Conservation (phyloP, 2,113 vertebrate species). For the Nyctibius bracteatus region DNA sequence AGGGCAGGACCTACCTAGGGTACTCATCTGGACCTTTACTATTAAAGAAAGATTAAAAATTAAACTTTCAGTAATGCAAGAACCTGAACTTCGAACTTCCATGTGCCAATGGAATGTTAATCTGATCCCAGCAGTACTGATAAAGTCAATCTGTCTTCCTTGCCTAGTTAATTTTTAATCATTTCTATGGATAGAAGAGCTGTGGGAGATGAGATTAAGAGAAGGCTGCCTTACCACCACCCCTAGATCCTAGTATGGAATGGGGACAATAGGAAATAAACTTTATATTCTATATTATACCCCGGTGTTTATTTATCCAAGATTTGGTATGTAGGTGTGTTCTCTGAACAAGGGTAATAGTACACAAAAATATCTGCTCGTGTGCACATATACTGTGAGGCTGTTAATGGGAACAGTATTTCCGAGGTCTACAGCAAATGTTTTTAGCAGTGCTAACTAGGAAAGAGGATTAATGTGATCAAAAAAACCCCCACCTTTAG, state of each 20-base stretch:
- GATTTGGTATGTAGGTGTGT: not conserved
- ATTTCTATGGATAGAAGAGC: not conserved
- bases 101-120: not conserved
- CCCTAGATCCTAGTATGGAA: not conserved
- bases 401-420: not conserved
- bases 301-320: not conserved
- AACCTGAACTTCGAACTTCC: slow-evolving; percentile 22
- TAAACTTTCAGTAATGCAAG: slow-evolving; percentile 13
- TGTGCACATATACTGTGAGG: not conserved
- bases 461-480: not conserved
- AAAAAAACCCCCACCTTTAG: rapidly evolving
- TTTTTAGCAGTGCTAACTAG: not conserved
- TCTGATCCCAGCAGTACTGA: not conserved
- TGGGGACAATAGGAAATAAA: not conserved
- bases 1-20: not conserved
- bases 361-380: not conserved
- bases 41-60: slow-evolving; percentile 49
- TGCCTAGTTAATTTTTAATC: slow-evolving; percentile 46
- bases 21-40: not conserved
- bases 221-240: not conserved
- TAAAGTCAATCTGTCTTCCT: slow-evolving; percentile 44
- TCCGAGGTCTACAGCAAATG: not conserved
- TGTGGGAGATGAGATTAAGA: not conserved
- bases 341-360: not conserved
- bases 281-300: not conserved